A percentile compares a stretch with the other conserved stretches of the same genome.
Conservation (phyloP, 2,113 vertebrate species). For the Chionis minor region DNA sequence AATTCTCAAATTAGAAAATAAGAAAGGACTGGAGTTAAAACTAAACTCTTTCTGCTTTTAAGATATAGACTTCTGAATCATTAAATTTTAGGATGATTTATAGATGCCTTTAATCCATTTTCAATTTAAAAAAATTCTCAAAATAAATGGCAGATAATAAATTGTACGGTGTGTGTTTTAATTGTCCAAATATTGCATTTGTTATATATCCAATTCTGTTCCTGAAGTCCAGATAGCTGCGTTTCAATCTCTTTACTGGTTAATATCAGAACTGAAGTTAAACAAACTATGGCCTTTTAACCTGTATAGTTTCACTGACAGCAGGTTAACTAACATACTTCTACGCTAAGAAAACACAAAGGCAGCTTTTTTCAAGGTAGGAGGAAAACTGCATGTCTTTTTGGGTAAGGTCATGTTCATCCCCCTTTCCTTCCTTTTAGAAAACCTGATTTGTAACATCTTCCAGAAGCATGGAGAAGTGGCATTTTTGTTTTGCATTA, state of each 20-base stretch:
- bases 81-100: not conserved
- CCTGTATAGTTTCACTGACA: constrained; percentile 60
- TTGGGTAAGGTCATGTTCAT: constrained; percentile 53
- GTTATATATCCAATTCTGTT: constrained; percentile 32
- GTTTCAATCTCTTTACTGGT: constrained; percentile 46
- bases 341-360: constrained; percentile 57
- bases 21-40: not conserved
- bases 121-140: not conserved
- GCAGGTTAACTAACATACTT: constrained; percentile 48
- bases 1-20: not conserved
- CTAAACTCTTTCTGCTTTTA: not conserved
- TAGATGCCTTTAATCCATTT: not conserved
- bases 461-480: constrained; percentile 17
- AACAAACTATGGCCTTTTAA: constrained; percentile 70
- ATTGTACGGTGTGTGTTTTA: constrained; percentile 7
- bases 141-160: constrained; percentile 15
- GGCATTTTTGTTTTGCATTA: not conserved
- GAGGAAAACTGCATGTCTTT: not conserved
- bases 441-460: constrained; percentile 40
- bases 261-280: constrained; percentile 61
- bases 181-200: constrained; percentile 52
- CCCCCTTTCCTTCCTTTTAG: not conserved
- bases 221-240: constrained; percentile 28
- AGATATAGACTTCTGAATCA: not conserved
- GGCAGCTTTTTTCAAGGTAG: constrained; percentile 31